Evolutionary conservation across 2,113 vertebrate genomes (phyloP).

Genomic region (Nerophis lumbriciformis): DNA sequence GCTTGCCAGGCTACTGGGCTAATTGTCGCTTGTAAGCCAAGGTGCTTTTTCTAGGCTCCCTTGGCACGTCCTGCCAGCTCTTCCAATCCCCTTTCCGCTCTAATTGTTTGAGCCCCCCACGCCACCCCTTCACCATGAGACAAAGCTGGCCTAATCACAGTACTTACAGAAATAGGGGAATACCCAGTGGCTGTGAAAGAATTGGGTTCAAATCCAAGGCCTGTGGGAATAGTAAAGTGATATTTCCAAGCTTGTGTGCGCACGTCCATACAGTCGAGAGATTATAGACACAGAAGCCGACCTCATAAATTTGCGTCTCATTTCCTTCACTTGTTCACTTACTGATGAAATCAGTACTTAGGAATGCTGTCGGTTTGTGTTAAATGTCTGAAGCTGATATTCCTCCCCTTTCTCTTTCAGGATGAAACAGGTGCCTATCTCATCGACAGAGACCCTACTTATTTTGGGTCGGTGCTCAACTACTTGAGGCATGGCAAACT

Average conservation of each 20-base stretch:
- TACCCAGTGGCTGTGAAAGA: constrained; percentile 54
- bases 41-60: constrained; percentile 40
- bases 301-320: constrained; percentile 29
- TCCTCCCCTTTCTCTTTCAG: constrained; percentile 57
- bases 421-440: constrained; percentile 97
- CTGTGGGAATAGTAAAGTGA: constrained; percentile 43
- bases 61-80: constrained; percentile 38
- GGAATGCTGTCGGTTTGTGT: background rate
- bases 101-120: constrained; percentile 57
- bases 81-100: constrained; percentile 61
- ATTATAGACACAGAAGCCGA: constrained; percentile 31
- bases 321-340: constrained; percentile 7
- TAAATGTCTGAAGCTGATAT: background rate
- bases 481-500: constrained; percentile 96
- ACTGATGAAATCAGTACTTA: background rate
- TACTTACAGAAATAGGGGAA: constrained; percentile 61
- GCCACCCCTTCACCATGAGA: constrained; percentile 31
- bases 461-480: constrained; percentile 96
- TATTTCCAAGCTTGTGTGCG: constrained; percentile 25
- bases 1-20: constrained; percentile 19
- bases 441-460: constrained; percentile 95
- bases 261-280: constrained; percentile 20
- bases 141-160: constrained; percentile 49
- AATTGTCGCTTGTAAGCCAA: constrained; percentile 24
- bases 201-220: constrained; percentile 54